phyloP scores from a whole-genome alignment of 2,888 invertebrate genomes.

The Minunthozetes semirufus region DNA sequence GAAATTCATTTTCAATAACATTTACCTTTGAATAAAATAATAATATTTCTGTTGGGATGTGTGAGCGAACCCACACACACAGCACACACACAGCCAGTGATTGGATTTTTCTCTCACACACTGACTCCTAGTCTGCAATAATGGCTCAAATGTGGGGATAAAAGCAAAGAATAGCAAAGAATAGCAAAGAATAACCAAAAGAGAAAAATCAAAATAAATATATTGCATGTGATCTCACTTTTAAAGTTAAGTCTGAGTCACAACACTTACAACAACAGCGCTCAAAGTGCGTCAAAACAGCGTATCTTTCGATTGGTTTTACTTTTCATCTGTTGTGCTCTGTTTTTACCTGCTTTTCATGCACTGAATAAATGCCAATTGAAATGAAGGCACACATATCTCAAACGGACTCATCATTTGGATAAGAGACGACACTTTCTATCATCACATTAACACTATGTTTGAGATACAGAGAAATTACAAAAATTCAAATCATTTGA shows the following conservation, averaged over 20 bases:
- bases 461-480: no score
- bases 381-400: no score
- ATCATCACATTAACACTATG: no score
- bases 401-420: no score
- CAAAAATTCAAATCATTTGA: neutral
- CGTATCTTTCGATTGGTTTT: no score
- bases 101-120: neutral
- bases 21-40: slow-evolving; percentile 30
- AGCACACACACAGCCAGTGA: neutral
- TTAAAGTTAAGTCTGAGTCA: neutral
- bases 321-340: no score
- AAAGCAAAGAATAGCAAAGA: neutral
- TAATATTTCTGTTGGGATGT: slow-evolving; percentile 27
- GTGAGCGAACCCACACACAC: slow-evolving; percentile 39
- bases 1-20: slow-evolving; percentile 28
- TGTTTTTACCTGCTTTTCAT: no score
- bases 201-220: slow-evolving; percentile 39
- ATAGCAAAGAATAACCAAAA: neutral
- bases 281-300: no score
- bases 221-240: slow-evolving; percentile 14
- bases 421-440: no score
- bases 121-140: no score
- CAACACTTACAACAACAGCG: no score
- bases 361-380: no score
- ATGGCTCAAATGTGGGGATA: slow-evolving; percentile 9